These are phyloP conservation scores for Aptenodytes forsteri DNA, from an alignment of 2,113 vertebrate genomes.

Conservation along the genomic window DNA sequence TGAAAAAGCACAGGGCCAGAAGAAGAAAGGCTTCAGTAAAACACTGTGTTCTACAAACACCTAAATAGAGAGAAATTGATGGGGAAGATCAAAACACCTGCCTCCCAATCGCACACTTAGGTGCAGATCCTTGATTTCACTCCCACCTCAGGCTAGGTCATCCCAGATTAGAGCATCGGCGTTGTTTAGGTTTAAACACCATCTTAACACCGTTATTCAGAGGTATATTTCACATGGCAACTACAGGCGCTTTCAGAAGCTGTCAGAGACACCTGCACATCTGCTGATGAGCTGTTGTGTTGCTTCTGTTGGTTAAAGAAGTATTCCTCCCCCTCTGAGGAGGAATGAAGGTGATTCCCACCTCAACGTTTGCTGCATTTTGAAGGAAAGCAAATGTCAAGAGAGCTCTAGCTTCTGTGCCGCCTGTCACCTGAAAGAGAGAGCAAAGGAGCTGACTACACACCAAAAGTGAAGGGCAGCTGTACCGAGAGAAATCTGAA, in stretches of 20 bases:
- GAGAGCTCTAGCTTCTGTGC: background rate
- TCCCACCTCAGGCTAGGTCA: background rate
- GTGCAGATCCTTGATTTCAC: background rate
- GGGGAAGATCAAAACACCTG: background rate
- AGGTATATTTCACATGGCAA: background rate
- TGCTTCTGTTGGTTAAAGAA: background rate
- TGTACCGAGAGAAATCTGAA: background rate
- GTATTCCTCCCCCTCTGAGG: background rate
- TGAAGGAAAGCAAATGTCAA: background rate
- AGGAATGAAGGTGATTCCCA: background rate
- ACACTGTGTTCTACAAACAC: background rate
- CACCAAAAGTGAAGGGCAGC: background rate
- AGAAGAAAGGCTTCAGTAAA: background rate
- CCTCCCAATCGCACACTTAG: background rate
- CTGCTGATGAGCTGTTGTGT: background rate
- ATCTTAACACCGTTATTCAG: background rate
- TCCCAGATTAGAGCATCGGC: background rate
- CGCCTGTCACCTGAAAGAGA: accelerated
- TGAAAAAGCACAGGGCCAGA: background rate
- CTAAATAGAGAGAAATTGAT: background rate
- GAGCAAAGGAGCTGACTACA: background rate
- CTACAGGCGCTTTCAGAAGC: background rate
- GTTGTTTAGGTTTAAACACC: background rate
- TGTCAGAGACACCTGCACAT: background rate
- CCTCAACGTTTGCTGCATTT: accelerated